Evolutionary conservation across 2,113 vertebrate genomes (phyloP).

Genomic region (Bujurquina vittata): DNA sequence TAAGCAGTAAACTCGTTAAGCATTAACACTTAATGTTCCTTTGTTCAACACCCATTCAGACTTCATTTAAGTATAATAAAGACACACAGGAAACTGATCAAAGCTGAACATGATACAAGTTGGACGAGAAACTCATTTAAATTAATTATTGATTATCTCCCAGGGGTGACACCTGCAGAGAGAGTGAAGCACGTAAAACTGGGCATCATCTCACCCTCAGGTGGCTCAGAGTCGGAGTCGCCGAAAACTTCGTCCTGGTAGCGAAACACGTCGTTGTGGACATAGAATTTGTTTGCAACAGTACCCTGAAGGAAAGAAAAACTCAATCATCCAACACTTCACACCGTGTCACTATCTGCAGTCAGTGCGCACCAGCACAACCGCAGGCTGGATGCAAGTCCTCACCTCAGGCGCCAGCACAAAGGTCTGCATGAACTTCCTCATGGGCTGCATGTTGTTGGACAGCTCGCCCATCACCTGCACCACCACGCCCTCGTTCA

Average conservation of each 20-base stretch:
- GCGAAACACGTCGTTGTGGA: slow-evolving; percentile 98
- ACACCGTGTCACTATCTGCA: too few relatives aligned
- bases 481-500: slow-evolving; percentile 96
- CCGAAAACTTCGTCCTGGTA: slow-evolving; percentile 98
- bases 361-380: background rate
- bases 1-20: too few relatives aligned
- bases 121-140: too few relatives aligned
- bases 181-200: background rate
- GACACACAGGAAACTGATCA: background rate
- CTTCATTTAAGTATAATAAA: too few relatives aligned
- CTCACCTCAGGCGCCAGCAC: slow-evolving; percentile 95
- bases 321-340: background rate
- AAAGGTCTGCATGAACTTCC: slow-evolving; percentile 98
- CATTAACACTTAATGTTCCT: background rate
- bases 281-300: slow-evolving; percentile 98
- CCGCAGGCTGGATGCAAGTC: background rate
- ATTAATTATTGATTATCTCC: background rate
- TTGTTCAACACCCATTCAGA: background rate
- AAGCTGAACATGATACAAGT: background rate
- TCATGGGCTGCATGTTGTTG: slow-evolving; percentile 97
- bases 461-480: slow-evolving; percentile 98
- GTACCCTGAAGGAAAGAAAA: slow-evolving; percentile 83
- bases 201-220: slow-evolving; percentile 85
- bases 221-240: slow-evolving; percentile 94
- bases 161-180: too few relatives aligned